These are phyloP conservation scores for Antheraea assamensis DNA, from an alignment of 2,888 invertebrate species.

Conservation along the genomic window DNA sequence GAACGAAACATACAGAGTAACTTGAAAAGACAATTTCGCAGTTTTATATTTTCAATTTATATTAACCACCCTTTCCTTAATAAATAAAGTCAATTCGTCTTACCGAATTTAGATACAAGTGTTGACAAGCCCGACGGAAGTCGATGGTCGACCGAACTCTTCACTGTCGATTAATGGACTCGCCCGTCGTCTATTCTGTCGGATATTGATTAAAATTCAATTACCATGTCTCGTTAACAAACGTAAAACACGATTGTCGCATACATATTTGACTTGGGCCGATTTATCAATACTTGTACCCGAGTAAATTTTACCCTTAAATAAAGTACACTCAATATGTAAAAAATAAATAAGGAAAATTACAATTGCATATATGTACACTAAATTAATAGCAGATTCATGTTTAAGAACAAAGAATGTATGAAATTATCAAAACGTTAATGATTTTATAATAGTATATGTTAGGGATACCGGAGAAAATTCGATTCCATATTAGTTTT, in stretches of 20 bases:
- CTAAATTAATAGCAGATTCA: conserved; percentile 67
- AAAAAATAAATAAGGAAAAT: conserved; percentile 41
- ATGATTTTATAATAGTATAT: conserved; percentile 43
- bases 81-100: conserved; percentile 74
- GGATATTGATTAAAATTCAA: conserved; percentile 6
- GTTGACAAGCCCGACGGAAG: background rate
- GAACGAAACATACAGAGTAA: background rate
- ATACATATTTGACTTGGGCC: background rate
- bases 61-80: conserved; percentile 70
- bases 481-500: background rate
- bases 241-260: background rate
- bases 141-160: conserved; percentile 1
- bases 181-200: conserved; percentile 7
- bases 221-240: background rate
- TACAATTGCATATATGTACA: conserved; percentile 69
- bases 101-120: conserved; percentile 25
- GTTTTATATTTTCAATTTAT: conserved; percentile 39
- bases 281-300: conserved; percentile 11
- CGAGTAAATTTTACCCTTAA: conserved; percentile 29
- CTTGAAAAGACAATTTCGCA: conserved; percentile 38
- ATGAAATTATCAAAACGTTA: conserved; percentile 50
- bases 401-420: conserved; percentile 63
- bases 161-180: background rate
- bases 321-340: background rate
- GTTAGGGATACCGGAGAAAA: background rate